These are phyloP conservation scores for Cyclargus thomasi DNA, from an alignment of 1,140 invertebrate genomes.

Conservation along the genomic window DNA sequence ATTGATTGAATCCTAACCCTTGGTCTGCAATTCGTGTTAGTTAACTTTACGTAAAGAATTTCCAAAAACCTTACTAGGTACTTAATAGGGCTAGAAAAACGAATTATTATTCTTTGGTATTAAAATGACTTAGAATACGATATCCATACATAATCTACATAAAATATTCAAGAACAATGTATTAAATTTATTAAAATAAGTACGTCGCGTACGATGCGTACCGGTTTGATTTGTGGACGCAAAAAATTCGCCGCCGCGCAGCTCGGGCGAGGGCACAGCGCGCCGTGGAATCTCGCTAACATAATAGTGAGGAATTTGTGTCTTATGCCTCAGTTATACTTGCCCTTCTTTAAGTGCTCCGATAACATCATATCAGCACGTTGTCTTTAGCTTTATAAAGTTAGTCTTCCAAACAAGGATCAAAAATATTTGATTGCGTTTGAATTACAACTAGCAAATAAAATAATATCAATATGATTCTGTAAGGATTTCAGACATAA, in stretches of 20 bases:
- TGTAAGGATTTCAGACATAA: too few species aligned
- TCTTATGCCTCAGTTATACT: constrained; percentile 35
- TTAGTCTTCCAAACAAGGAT: too few species aligned
- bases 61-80: neutral
- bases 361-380: too few species aligned
- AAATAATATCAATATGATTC: too few species aligned
- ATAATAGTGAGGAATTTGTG: constrained; percentile 61
- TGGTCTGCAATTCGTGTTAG: neutral
- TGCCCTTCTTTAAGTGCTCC: neutral
- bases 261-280: constrained; percentile 41
- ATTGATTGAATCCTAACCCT: neutral
- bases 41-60: neutral
- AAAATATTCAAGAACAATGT: neutral
- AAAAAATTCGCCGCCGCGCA: constrained; percentile 70
- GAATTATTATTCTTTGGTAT: neutral
- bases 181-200: constrained; percentile 33
- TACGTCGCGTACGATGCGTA: constrained; percentile 41
- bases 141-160: neutral
- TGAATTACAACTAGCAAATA: too few species aligned
- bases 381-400: too few species aligned
- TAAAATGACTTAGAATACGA: neutral
- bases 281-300: constrained; percentile 54
- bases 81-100: too few species aligned
- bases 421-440: too few species aligned
- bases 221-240: constrained; percentile 63